A percentile compares a stretch with the other conserved stretches of the same genome.
Conservation (phyloP, 1,140 invertebrate genomes). For the Meloidogyne floridensis region DNA sequence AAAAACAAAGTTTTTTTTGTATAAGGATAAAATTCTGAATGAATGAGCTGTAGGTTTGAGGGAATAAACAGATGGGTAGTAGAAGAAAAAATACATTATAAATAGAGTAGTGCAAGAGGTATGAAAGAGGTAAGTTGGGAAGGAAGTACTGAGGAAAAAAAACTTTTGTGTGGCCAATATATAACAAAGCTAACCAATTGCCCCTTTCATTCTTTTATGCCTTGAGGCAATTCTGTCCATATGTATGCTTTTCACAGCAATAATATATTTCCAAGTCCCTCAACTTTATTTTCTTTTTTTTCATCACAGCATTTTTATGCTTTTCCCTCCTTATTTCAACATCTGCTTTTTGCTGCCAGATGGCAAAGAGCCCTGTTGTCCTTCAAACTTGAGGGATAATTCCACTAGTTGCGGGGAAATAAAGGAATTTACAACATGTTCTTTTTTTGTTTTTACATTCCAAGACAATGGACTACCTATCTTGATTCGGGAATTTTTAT, state of each 20-base stretch:
- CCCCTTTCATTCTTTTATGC: constrained; percentile 18
- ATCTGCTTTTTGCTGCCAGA: background rate
- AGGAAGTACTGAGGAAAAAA: background rate
- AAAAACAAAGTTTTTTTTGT: background rate
- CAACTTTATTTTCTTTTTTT: constrained; percentile 16
- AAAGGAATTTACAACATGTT: background rate
- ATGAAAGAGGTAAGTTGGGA: background rate
- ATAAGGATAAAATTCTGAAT: background rate
- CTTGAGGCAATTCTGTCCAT: constrained; percentile 19
- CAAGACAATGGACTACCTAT: background rate
- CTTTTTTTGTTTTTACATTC: background rate
- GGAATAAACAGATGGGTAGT: background rate
- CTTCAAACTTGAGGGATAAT: background rate
- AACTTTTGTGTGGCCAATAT: constrained; percentile 3
- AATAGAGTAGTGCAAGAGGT: background rate
- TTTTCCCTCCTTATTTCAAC: constrained; percentile 23
- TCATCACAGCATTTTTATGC: constrained; percentile 26
- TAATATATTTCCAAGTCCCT: background rate
- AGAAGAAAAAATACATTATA: background rate
- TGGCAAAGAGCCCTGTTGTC: background rate
- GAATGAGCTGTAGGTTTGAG: background rate
- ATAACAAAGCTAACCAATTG: background rate
- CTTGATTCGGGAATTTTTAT: no score
- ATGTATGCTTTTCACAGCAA: constrained; percentile 11
- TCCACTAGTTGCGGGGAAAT: background rate